These are phyloP conservation scores for Bos javanicus DNA, from an alignment of 2,113 vertebrate genomes.

Conservation along the genomic window DNA sequence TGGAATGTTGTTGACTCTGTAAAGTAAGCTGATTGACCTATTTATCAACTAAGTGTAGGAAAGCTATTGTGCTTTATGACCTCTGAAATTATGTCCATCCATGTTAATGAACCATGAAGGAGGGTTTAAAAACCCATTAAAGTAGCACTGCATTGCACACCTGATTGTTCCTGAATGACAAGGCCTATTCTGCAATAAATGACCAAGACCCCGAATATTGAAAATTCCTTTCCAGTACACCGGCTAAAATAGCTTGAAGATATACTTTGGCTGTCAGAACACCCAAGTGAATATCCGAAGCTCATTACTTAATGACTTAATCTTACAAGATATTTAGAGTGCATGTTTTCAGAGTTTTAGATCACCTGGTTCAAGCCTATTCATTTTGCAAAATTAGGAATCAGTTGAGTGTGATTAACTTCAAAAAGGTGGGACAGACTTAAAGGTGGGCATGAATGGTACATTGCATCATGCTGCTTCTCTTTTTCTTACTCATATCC, in stretches of 20 bases:
- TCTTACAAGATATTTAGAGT: neutral
- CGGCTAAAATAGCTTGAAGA: neutral
- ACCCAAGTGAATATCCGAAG: neutral
- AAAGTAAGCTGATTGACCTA: constrained; percentile 43
- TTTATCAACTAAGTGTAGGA: constrained; percentile 38
- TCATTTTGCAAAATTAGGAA: neutral
- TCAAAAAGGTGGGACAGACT: neutral
- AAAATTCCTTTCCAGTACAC: neutral
- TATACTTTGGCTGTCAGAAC: neutral
- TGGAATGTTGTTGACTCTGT: neutral
- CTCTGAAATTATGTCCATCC: constrained; percentile 42
- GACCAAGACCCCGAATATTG: neutral
- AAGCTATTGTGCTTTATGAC: constrained; percentile 51
- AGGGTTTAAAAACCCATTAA: constrained; percentile 46
- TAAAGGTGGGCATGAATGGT: neutral
- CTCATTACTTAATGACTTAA: neutral
- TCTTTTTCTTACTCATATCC: neutral
- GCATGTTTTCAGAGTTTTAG: neutral
- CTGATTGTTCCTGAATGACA: constrained; percentile 1
- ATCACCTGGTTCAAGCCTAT: neutral
- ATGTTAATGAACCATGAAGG: constrained; percentile 64
- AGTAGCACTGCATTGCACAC: neutral
- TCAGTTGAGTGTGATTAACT: neutral
- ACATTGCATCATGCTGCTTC: neutral
- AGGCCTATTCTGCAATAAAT: neutral